Evolutionary conservation across 2,888 invertebrate genomes (phyloP).

Genomic region (Chalcosyrphus nemorum): DNA sequence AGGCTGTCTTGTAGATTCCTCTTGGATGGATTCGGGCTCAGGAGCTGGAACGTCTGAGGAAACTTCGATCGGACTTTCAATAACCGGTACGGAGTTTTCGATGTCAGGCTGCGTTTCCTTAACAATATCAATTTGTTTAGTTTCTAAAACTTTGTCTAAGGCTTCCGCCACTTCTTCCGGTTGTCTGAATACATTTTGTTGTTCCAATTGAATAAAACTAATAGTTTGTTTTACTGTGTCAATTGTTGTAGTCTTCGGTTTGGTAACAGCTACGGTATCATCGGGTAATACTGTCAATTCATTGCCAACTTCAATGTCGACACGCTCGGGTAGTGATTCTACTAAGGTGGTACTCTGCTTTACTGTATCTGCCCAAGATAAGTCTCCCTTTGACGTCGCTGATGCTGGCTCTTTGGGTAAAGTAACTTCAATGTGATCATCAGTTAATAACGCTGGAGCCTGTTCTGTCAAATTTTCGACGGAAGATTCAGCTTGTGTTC

Average conservation of each 20-base stretch:
- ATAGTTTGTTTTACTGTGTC: conserved; percentile 7
- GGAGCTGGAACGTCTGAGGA: too few species aligned
- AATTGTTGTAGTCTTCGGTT: too few species aligned
- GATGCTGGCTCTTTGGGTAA: not conserved
- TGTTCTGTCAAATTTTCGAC: not conserved
- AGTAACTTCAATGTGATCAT: not conserved
- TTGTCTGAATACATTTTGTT: not conserved
- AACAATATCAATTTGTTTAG: not conserved
- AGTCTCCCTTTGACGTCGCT: too few species aligned
- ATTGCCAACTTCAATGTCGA: too few species aligned
- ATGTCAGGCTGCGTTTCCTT: too few species aligned
- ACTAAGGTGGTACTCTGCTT: too few species aligned
- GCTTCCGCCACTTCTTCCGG: not conserved
- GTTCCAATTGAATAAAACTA: conserved; percentile 14
- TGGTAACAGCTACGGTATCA: too few species aligned
- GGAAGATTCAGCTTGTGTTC: not conserved
- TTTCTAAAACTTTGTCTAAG: not conserved
- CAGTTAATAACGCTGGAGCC: not conserved
- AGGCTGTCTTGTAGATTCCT: not conserved
- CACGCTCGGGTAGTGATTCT: too few species aligned
- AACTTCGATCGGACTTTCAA: too few species aligned
- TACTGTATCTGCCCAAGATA: not conserved
- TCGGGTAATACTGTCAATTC: too few species aligned
- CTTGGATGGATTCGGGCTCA: not conserved
- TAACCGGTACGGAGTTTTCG: not conserved